Percentiles rank a stretch among this genome's conserved stretches.
Evolutionary conservation across 2,888 invertebrate species (phyloP).

Genomic region (Scrobipalpa costella): DNA sequence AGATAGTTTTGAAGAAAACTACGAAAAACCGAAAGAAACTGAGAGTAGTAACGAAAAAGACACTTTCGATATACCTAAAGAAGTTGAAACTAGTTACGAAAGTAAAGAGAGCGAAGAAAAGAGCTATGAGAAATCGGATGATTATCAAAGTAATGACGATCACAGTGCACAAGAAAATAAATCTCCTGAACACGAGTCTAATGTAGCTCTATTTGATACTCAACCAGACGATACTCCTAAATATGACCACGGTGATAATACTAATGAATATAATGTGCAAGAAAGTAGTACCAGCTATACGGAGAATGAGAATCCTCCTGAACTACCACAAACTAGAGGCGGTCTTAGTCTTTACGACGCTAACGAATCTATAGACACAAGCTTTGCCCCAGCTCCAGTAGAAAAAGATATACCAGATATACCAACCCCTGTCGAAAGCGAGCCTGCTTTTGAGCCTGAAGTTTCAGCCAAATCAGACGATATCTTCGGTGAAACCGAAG

Average conservation of each 20-base stretch:
- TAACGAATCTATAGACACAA: conserved; percentile 57
- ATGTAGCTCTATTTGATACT: neutral
- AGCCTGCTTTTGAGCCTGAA: conserved; percentile 7
- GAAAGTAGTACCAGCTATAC: conserved; percentile 19
- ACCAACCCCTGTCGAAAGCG: conserved; percentile 12
- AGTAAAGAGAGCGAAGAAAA: neutral
- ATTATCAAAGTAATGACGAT: conserved; percentile 1
- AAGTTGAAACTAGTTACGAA: neutral
- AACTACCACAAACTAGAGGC: neutral
- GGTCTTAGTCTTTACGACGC: conserved; percentile 51
- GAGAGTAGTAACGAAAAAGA: conserved; percentile 1
- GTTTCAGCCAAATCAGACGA: conserved; percentile 40
- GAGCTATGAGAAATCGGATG: conserved; percentile 7
- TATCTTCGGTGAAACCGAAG: conserved; percentile 47
- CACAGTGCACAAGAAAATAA: neutral
- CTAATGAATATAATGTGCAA: neutral
- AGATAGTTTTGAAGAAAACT: neutral
- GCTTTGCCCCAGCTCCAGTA: conserved; percentile 46
- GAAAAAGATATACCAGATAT: conserved; percentile 1
- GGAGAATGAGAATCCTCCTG: conserved; percentile 10
- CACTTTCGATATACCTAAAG: neutral
- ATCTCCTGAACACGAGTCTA: neutral
- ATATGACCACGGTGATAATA: neutral
- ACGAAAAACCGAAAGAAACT: neutral
- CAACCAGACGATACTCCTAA: conserved; percentile 11